Evolutionary conservation across 2,113 vertebrate genomes (phyloP), one percentile per base, ranked within the genome.

Genomic region (Indicator maculatus): DNA sequence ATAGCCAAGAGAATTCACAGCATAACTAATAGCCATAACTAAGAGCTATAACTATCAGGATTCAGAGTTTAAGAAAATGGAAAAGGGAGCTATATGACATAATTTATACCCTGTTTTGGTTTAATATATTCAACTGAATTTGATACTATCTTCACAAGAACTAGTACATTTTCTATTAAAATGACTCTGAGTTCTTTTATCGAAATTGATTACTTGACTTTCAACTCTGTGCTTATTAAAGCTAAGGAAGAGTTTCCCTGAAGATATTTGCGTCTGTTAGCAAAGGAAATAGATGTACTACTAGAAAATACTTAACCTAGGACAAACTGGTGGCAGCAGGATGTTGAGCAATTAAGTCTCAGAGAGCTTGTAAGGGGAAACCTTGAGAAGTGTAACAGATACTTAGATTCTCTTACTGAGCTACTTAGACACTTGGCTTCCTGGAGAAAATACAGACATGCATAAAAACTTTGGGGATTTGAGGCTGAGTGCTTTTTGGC

Each of bases 231-330:
- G 50, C 39, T 93, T 95, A 94, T 95, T 94, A 91, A 86, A 89
- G 39, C 14, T 59, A 88, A 71, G 41, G 63, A 96, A 75, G 23
- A 50, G 17, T 91, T 91, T 89, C 39, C 70, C 78, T 61, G 7
- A 85, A 89, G 74, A 89, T 17, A 85, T 79, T 89, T 94, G 79
- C 88, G 93, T 93, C 81, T 80, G 79, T 93, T 95, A 94, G 79
- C 55, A 76, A 73, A 96, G 55, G 45, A 91, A 91, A 93, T 93
- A 63, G n/a, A 89, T 88, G 89, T 89, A 85, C 24, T 91, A 89
- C 75, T 74, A 95, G 67, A 91, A 92, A 91, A 94, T 90, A 90
- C 75, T 93, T 95, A 96, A 96, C 93, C 85, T 61, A 76, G 71
- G 55, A 94, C 67, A 93, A 95, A 89, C 83, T 70, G 9, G 64